Percentiles rank a stretch among this genome's conserved stretches.
These are phyloP conservation scores for Tapera naevia DNA, from an alignment of 2,797 vertebrate genomes.

Conservation along the genomic window DNA sequence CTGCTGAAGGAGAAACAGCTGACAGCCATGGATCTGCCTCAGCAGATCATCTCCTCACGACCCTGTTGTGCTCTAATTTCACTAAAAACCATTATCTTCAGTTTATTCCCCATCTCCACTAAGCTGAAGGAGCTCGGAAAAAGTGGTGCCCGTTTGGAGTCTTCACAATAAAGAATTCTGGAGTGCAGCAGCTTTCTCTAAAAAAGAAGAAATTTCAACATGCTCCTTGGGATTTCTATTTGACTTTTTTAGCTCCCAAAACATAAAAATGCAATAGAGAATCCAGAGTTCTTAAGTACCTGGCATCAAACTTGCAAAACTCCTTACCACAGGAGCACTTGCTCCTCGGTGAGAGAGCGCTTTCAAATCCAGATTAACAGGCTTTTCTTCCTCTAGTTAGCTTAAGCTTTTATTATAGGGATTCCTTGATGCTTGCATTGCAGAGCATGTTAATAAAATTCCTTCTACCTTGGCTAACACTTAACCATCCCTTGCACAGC, in stretches of 20 bases:
- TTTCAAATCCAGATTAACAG: constrained; percentile 44
- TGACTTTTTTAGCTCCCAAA: not conserved
- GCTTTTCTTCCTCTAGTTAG: constrained; percentile 38
- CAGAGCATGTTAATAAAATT: constrained; percentile 9
- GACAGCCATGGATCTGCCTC: not conserved
- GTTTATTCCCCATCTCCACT: not conserved
- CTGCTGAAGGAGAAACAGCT: not conserved
- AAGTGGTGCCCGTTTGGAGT: not conserved
- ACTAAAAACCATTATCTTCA: not conserved
- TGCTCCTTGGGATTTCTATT: not conserved
- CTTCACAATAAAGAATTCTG: not conserved
- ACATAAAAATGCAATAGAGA: not conserved
- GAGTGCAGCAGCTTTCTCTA: not conserved
- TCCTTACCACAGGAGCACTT: not conserved
- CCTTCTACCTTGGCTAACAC: not conserved
- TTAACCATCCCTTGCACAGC: not conserved
- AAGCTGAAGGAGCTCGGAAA: not conserved
- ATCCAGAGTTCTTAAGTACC: not conserved
- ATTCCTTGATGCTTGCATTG: not conserved
- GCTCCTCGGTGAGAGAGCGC: not conserved
- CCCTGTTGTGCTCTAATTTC: not conserved
- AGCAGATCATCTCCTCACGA: not conserved
- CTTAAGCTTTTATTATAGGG: constrained; percentile 39
- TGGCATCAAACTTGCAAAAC: not conserved
- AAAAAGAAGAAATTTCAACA: not conserved